A percentile compares a stretch with the other conserved stretches of the same genome.
Conservation (phyloP, 2,797 vertebrate species). For the Molossus alvarezi region DNA sequence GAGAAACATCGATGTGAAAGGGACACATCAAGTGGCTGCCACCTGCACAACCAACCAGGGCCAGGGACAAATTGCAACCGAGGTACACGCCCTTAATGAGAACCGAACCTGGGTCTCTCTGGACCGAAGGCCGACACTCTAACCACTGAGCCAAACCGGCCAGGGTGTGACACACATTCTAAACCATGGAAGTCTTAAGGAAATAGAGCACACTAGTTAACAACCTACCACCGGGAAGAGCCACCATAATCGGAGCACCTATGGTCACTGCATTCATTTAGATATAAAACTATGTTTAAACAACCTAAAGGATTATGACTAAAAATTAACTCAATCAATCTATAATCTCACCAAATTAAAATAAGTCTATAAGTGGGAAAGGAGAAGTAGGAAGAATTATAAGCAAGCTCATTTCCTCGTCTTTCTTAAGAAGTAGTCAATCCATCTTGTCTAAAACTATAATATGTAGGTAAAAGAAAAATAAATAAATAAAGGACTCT, state of each 20-base stretch:
- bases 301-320: constrained; percentile 36
- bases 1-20: too few relatives aligned
- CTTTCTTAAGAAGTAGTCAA: constrained; percentile 5
- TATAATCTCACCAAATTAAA: constrained; percentile 52
- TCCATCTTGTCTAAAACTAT: constrained; percentile 22
- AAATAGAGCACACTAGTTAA: not conserved
- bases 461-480: not conserved
- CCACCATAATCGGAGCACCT: not conserved
- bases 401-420: not conserved
- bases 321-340: constrained; percentile 1
- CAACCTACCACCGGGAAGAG: not conserved
- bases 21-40: too few relatives aligned
- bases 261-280: not conserved
- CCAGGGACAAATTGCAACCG: too few relatives aligned
- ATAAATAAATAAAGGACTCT: not conserved
- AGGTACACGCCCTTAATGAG: too few relatives aligned
- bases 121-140: too few relatives aligned
- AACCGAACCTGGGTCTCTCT: too few relatives aligned
- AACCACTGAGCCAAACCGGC: too few relatives aligned
- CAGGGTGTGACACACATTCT: not conserved
- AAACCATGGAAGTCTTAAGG: not conserved
- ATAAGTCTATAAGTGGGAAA: not conserved
- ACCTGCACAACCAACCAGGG: too few relatives aligned
- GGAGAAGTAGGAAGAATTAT: not conserved
- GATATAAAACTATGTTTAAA: not conserved